A percentile compares a stretch with the other conserved stretches of the same genome.
phyloP scores from a whole-genome alignment of 2,113 vertebrate genomes.

The Corapipo altera region DNA sequence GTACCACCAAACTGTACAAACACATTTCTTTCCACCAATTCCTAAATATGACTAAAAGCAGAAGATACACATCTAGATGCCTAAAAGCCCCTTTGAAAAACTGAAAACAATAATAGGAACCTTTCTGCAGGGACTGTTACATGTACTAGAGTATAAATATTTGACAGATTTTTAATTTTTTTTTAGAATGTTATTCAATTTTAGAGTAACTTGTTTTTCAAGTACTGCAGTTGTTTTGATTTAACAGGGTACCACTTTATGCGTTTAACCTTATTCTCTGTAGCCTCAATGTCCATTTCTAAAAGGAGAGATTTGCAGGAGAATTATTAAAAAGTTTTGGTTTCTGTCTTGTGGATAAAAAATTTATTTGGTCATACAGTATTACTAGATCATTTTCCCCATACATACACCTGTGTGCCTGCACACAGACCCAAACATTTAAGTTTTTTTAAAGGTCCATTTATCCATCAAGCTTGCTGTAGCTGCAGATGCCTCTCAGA shows the following conservation, averaged over 20 bases:
- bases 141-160: neutral
- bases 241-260: neutral
- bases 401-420: neutral
- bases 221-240: neutral
- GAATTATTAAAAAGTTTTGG: neutral
- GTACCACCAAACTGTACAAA: neutral
- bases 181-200: neutral
- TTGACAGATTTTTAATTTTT: neutral
- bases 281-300: neutral
- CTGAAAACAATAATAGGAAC: neutral
- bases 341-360: neutral
- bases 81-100: neutral
- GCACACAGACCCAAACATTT: neutral
- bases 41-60: neutral
- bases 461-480: neutral
- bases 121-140: neutral
- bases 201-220: neutral
- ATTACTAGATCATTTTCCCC: neutral
- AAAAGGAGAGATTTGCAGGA: neutral
- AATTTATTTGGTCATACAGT: neutral
- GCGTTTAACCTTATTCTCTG: neutral
- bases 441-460: neutral
- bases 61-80: neutral
- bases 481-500: neutral
- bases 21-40: neutral